Evolutionary conservation across 2,113 vertebrate genomes (phyloP).

Genomic region (Ammodramus savannarum): DNA sequence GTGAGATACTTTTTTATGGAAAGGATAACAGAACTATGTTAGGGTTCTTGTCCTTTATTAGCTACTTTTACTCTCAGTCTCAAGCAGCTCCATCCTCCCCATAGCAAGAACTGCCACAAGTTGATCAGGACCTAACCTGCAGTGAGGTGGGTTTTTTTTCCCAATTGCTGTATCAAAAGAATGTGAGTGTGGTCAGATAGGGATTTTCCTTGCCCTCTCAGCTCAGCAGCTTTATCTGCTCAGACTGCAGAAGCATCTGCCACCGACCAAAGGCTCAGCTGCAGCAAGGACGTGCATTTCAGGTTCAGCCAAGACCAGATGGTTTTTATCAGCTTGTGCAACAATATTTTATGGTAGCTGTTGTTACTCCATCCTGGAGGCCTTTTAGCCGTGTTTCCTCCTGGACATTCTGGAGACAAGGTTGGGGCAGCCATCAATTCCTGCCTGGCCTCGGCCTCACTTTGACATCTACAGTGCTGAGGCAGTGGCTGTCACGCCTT

Average conservation of each 20-base stretch:
- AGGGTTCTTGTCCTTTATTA: not conserved
- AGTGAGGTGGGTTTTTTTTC: not conserved
- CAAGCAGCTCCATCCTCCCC: not conserved
- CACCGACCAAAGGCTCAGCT: not conserved
- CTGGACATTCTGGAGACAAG: not conserved
- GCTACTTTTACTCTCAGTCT: not conserved
- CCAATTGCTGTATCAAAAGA: not conserved
- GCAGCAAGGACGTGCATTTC: not conserved
- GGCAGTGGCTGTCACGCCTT: not conserved
- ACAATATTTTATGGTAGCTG: constrained; percentile 20
- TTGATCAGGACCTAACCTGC: not conserved
- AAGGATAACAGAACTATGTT: not conserved
- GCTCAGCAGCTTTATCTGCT: not conserved
- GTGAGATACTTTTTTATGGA: not conserved
- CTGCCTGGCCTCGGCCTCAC: not conserved
- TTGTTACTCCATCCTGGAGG: not conserved
- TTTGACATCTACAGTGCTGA: not conserved
- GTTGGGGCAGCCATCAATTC: not conserved
- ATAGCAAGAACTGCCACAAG: not conserved
- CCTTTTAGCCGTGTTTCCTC: not conserved
- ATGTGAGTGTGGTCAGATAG: not conserved
- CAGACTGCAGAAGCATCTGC: not conserved
- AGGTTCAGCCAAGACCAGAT: not conserved
- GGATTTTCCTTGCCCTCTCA: not conserved
- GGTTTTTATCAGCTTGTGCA: not conserved